These are phyloP conservation scores for Tetragonula clypearis DNA, from an alignment of 1,140 invertebrate species.

Conservation along the genomic window DNA sequence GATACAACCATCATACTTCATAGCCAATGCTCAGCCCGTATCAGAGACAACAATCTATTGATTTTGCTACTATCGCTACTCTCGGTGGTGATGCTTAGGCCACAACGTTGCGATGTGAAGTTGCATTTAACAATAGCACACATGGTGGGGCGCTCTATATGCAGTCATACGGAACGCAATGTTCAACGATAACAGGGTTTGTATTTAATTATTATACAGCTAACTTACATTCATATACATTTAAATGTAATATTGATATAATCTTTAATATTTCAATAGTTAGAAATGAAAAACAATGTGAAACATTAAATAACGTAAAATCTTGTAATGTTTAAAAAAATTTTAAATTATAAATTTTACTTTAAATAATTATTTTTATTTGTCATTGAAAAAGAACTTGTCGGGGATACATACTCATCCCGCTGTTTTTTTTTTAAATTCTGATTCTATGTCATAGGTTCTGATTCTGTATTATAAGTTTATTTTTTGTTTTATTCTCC, in stretches of 20 bases:
- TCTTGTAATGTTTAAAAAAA: neutral
- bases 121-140: constrained; percentile 77
- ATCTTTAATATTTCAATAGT: neutral
- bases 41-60: constrained; percentile 81
- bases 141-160: constrained; percentile 62
- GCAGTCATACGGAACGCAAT: constrained; percentile 75
- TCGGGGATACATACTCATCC: neutral
- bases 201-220: constrained; percentile 79
- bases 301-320: neutral
- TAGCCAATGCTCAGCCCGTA: constrained; percentile 78
- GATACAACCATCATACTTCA: constrained; percentile 74
- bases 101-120: constrained; percentile 76
- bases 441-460: neutral
- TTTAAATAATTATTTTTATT: neutral
- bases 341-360: neutral
- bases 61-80: constrained; percentile 82
- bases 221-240: constrained; percentile 62
- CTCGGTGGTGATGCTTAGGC: constrained; percentile 76
- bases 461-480: neutral
- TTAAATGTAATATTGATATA: constrained; percentile 14
- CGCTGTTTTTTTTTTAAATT: neutral
- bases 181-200: constrained; percentile 80
- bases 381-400: neutral
- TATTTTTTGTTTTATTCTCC: neutral
- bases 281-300: neutral